Evolutionary conservation across 2,888 invertebrate species (phyloP).

Genomic region (Eilema caniola): DNA sequence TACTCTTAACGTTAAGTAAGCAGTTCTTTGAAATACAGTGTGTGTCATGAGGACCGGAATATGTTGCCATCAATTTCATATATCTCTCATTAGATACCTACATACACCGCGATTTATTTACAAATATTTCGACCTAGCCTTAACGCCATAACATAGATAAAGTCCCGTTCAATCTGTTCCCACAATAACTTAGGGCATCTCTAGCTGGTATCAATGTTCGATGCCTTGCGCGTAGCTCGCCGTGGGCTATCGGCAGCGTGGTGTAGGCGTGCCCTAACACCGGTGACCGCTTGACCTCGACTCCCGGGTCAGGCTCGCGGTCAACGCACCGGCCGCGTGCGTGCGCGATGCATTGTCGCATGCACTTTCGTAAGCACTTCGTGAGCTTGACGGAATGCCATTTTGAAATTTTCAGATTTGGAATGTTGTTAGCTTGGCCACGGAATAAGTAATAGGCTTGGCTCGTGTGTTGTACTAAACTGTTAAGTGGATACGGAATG

Average conservation of each 20-base stretch:
- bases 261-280: slow-evolving; percentile 69
- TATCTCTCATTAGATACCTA: not conserved
- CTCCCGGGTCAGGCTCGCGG: slow-evolving; percentile 70
- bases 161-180: slow-evolving; percentile 57
- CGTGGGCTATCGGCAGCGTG: slow-evolving; percentile 57
- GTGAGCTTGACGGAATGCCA: slow-evolving; percentile 61
- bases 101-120: not conserved
- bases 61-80: too few species aligned
- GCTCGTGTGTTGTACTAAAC: slow-evolving; percentile 6
- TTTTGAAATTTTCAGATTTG: slow-evolving; percentile 58
- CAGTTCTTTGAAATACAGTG: too few species aligned
- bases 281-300: slow-evolving; percentile 82
- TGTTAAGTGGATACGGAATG: slow-evolving; percentile 30
- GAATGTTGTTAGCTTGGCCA: slow-evolving; percentile 38
- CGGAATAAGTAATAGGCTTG: too few species aligned
- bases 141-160: slow-evolving; percentile 30
- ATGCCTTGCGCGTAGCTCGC: slow-evolving; percentile 38
- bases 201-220: slow-evolving; percentile 31
- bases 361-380: slow-evolving; percentile 66
- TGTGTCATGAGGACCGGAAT: too few species aligned
- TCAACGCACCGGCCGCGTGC: slow-evolving; percentile 74
- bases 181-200: slow-evolving; percentile 46
- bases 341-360: slow-evolving; percentile 61
- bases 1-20: too few species aligned
- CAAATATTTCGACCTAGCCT: slow-evolving; percentile 31